Evolutionary conservation across 2,888 invertebrate species (phyloP).

Genomic region (Lepidocyrtinus sp.): DNA sequence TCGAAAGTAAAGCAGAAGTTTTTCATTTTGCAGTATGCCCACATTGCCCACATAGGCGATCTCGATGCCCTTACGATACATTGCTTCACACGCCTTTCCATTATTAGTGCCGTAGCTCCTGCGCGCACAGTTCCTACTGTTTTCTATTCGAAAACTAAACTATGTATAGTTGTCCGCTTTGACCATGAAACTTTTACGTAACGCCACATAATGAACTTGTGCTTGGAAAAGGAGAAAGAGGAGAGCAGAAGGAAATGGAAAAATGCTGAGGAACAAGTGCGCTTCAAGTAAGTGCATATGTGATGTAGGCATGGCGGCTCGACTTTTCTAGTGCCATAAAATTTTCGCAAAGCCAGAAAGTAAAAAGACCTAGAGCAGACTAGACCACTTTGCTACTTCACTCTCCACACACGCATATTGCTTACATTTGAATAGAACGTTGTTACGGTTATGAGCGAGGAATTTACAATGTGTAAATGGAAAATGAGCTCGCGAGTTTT

Average conservation of each 20-base stretch:
- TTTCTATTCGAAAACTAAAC: slow-evolving; percentile 1
- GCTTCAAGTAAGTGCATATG: no score
- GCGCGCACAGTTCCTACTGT: slow-evolving; percentile 33
- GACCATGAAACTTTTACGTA: slow-evolving; percentile 51
- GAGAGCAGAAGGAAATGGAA: not conserved
- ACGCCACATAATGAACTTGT: not conserved
- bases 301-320: not conserved
- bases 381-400: no score
- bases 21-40: slow-evolving; percentile 16
- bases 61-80: not conserved
- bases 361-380: no score
- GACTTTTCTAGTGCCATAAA: no score
- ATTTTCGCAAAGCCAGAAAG: not conserved
- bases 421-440: no score
- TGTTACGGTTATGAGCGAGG: not conserved
- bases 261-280: not conserved
- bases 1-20: not conserved
- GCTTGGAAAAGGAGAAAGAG: not conserved
- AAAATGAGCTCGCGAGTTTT: not conserved
- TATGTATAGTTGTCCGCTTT: slow-evolving; percentile 40
- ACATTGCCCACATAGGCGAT: not conserved
- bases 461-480: not conserved
- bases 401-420: not conserved
- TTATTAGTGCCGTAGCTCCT: slow-evolving; percentile 35
- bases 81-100: not conserved